Percentiles rank a stretch among this genome's conserved stretches.
These are phyloP conservation scores for Hydractinia echinata DNA, from an alignment of 30 jellyfish, hydroid and myxozoan genomes.

Conservation along the genomic window DNA sequence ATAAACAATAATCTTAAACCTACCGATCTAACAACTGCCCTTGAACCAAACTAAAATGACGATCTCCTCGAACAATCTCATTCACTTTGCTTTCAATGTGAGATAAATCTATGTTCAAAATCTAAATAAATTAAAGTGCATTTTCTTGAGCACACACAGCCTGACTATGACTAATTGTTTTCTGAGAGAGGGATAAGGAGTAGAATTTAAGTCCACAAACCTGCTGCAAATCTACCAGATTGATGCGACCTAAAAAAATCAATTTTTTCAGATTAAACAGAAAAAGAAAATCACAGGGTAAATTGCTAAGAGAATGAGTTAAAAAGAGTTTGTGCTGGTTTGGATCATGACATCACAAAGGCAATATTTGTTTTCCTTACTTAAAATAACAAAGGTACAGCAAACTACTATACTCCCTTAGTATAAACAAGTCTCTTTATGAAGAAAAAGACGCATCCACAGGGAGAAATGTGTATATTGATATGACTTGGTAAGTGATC, in stretches of 20 bases:
- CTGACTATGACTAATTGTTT: neutral
- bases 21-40: conserved; percentile 90
- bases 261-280: neutral
- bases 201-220: conserved; percentile 27
- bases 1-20: neutral
- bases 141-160: neutral
- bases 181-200: neutral
- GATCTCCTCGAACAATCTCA: conserved; percentile 74
- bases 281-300: neutral
- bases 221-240: conserved; percentile 96
- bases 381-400: too few species aligned
- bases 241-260: conserved; percentile 72
- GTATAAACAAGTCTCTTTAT: too few species aligned
- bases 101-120: conserved; percentile 76
- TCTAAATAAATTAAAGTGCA: conserved; percentile 33
- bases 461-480: too few species aligned
- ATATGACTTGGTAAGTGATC: too few species aligned
- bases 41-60: conserved; percentile 62
- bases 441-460: too few species aligned
- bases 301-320: too few species aligned
- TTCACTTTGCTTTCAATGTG: conserved; percentile 82
- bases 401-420: too few species aligned
- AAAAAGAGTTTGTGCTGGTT: too few species aligned
- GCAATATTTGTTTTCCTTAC: too few species aligned
- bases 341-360: too few species aligned